Percentiles rank a stretch among this genome's conserved stretches.
These are phyloP conservation scores for Dorcus hopei DNA, from an alignment of 2,888 invertebrate genomes.

Conservation along the genomic window DNA sequence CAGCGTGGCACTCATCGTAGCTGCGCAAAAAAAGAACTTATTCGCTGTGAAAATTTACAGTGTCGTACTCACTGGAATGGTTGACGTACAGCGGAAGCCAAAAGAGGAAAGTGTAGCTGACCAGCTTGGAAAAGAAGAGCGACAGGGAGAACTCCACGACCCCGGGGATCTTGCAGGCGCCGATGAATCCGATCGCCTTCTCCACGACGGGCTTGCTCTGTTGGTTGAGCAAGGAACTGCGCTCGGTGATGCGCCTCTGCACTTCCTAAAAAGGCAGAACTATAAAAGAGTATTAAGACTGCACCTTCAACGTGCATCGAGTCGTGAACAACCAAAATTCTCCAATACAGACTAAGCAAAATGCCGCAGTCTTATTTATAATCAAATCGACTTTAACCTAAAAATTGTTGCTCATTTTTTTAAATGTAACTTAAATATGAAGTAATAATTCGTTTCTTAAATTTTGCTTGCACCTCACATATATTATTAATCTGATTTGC, in stretches of 20 bases:
- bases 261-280: slow-evolving; percentile 39
- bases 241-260: slow-evolving; percentile 39
- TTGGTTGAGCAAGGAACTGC: slow-evolving; percentile 35
- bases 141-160: slow-evolving; percentile 91
- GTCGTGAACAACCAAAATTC: slow-evolving; percentile 3
- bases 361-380: too few species aligned
- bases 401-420: too few species aligned
- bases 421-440: too few species aligned
- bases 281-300: background rate
- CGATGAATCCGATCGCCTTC: slow-evolving; percentile 70
- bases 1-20: slow-evolving; percentile 61
- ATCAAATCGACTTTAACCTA: too few species aligned
- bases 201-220: slow-evolving; percentile 31
- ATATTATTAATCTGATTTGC: too few species aligned
- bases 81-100: slow-evolving; percentile 93
- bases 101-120: slow-evolving; percentile 94
- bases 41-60: too few species aligned
- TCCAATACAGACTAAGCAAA: background rate
- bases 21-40: slow-evolving; percentile 47
- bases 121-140: slow-evolving; percentile 93
- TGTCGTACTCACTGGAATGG: slow-evolving; percentile 66
- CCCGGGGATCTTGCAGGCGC: slow-evolving; percentile 84
- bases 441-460: too few species aligned
- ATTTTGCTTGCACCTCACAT: too few species aligned
- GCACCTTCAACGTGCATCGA: background rate